Base-by-base conservation (phyloP, 2,113 vertebrate species). In the Anoura caudifer region DNA sequence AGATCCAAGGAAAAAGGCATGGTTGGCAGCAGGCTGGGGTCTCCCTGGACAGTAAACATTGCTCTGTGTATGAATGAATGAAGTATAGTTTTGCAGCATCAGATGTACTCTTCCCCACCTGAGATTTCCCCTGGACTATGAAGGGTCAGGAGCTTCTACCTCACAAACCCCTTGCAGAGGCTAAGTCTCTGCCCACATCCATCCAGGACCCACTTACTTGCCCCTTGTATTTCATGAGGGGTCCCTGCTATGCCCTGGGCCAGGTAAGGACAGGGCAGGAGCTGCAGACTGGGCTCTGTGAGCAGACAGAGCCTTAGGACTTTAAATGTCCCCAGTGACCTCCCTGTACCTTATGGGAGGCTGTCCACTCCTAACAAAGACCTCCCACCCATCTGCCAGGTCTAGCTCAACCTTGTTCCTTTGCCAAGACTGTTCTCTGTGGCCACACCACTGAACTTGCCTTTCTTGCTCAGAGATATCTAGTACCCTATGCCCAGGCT, bases 241-340 rank as follows among this genome's bases (percentile, higher is more conserved):
- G 14, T 5, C 41, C 31, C 20, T 45, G 13, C 75, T 70, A 5
- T 31, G 45, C 59, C 50, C n/a, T 2, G 4, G 67, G 45, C 33
- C 11, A 8, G 12, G 24, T 14, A 8, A 13, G 4, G 28, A 38
- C 13, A n/a, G n/a, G n/a, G 12, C 31, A 52, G 67, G 20, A 31
- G 24, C 20, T 10, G 4, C n/a, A 1, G 19, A 50, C 82, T 22
- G 19, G 61, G 31, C 16, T 22, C 3, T 1, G 0, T 3, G 31
- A 3, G 16, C 1, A 11, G n/a, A 67, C 54, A 86, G n/a, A 52
- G 31, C 36, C 54, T 45, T 43, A 0, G 1, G 22, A 63, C 9
- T 4, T 0, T 3, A 33, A 2, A 17, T 31, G 17, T 80, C 54
- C 38, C 38, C 36, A 41, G 15, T n/a, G 41, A 86, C 16, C n/a